Evolutionary conservation across 2,113 vertebrate species (phyloP).

Genomic region (Leiothrix lutea): DNA sequence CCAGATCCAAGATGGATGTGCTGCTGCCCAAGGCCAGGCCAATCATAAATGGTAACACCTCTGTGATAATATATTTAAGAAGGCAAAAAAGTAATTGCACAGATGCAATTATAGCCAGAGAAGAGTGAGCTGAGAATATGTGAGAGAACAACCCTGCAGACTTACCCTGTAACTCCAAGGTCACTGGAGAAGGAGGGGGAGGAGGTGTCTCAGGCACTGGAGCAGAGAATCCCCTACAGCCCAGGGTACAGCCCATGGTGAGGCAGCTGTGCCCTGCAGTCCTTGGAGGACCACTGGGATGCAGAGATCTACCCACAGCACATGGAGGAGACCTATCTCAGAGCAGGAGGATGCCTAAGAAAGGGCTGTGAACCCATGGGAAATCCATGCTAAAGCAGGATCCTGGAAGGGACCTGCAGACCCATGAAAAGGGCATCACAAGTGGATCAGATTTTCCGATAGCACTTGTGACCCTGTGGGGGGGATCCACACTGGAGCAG

Average conservation of each 20-base stretch:
- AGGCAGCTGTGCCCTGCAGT: background rate
- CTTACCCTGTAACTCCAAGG: background rate
- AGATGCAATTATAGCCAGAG: background rate
- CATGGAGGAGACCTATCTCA: rapidly evolving
- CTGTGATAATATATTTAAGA: background rate
- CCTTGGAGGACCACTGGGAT: background rate
- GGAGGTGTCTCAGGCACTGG: background rate
- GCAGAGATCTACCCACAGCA: background rate
- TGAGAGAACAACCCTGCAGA: background rate
- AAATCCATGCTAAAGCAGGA: background rate
- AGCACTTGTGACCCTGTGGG: background rate
- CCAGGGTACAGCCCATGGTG: background rate
- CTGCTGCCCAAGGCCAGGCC: background rate
- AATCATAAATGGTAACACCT: background rate
- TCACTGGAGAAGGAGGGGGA: background rate
- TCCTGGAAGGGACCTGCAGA: background rate
- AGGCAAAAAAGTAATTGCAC: rapidly evolving
- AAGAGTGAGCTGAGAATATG: no score
- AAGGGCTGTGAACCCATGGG: background rate
- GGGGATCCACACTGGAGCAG: rapidly evolving
- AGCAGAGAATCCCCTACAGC: background rate
- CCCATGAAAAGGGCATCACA: no score
- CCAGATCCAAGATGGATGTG: background rate
- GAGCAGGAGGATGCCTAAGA: background rate
- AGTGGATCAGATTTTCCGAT: background rate